Evolutionary conservation across 92 coral and sea anemone species (phyloP).

Genomic region (Nematostella vectensis): DNA sequence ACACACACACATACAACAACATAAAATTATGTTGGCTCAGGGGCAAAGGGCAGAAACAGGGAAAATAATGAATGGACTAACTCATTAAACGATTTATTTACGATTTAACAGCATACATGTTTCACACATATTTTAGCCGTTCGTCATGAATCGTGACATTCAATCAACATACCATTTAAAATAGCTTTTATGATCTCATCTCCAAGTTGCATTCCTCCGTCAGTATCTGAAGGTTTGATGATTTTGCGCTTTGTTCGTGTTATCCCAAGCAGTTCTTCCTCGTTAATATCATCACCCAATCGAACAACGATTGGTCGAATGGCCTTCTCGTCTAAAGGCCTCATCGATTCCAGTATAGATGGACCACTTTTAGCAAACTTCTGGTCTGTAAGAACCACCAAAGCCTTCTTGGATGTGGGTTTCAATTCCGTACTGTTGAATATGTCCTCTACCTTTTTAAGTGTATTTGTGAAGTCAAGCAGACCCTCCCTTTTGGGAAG

Average conservation of each 20-base stretch:
- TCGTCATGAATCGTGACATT: too few relatives aligned
- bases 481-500: conserved; percentile 2
- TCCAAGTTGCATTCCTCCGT: conserved; percentile 14
- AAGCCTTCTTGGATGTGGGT: conserved; percentile 16
- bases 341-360: conserved; percentile 8
- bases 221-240: conserved; percentile 9
- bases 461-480: conserved; percentile 5
- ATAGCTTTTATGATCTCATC: conserved; percentile 19
- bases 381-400: conserved; percentile 16
- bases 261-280: conserved; percentile 9
- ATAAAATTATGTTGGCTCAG: too few relatives aligned
- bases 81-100: too few relatives aligned
- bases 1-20: too few relatives aligned
- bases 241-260: conserved; percentile 18
- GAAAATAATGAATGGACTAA: too few relatives aligned
- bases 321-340: conserved; percentile 14
- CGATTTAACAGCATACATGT: too few relatives aligned
- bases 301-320: conserved; percentile 10
- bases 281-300: conserved; percentile 3
- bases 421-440: conserved; percentile 9
- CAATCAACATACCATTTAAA: conserved; percentile 13
- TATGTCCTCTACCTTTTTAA: conserved; percentile 22
- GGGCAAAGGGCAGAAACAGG: too few relatives aligned
- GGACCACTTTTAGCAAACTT: conserved; percentile 2
- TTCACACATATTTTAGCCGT: too few relatives aligned